Percentiles rank a stretch among this genome's conserved stretches.
phyloP scores from a whole-genome alignment of 2,888 invertebrate genomes.

The Vesta saturnalis region DNA sequence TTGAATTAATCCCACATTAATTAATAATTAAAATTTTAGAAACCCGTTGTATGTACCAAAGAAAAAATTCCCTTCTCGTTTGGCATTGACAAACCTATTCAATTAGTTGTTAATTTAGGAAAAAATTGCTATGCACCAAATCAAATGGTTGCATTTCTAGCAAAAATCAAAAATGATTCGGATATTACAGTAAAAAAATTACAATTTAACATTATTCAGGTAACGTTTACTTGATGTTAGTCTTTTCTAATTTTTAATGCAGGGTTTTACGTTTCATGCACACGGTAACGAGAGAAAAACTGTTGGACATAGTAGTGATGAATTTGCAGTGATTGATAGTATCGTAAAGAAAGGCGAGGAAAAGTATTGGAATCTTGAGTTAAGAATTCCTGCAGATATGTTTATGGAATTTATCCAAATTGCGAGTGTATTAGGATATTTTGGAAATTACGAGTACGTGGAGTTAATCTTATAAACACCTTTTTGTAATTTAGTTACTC shows the following conservation, averaged over 20 bases:
- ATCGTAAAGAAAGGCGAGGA: neutral
- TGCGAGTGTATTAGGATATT: neutral
- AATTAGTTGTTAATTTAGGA: neutral
- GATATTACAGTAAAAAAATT: neutral
- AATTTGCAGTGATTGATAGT: neutral
- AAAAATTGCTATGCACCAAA: neutral
- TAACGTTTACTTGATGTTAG: no score
- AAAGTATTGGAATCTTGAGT: neutral
- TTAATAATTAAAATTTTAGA: no score
- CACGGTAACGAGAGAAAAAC: neutral
- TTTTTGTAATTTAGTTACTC: no score
- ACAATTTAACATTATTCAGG: neutral
- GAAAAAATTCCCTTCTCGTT: neutral
- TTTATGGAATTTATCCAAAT: neutral
- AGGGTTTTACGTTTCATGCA: neutral
- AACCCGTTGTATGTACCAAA: neutral
- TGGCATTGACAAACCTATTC: neutral
- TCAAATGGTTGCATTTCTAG: neutral
- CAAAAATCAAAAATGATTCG: neutral
- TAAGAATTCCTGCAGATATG: neutral
- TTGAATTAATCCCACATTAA: no score
- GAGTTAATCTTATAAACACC: no score
- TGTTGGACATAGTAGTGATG: neutral
- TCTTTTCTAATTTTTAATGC: no score
- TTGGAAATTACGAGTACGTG: neutral